Base-by-base conservation (phyloP, 2,113 vertebrate genomes). In the Dissostichus mawsoni region DNA sequence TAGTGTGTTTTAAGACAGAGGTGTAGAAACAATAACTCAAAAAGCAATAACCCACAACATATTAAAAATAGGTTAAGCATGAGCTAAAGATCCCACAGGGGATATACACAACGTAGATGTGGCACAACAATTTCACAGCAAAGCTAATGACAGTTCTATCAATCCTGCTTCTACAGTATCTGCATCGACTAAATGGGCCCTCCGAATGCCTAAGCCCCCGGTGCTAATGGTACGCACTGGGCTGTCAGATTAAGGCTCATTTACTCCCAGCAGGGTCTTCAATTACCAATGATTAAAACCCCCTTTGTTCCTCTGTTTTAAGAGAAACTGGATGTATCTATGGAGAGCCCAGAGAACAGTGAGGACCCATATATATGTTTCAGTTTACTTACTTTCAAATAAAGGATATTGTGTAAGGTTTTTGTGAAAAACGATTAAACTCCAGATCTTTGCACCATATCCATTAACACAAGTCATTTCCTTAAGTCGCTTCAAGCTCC, bases 191-290 rank as follows among this genome's bases (percentile, higher is more conserved):
- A 58, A 88, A 80, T 76, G 82, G 78, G 76, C 74, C 78, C 82
- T 82, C 80, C 73, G 53, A 80, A 88, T 74, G 78, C 72, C 62
- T 78, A 76, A 91, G 71, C 84, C 82, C 75, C 51, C 14, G 9
- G 81, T 78, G 82, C 85, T 90, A 92, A 93, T 91, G 87, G 85
- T 88, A 80, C 61, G 70, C 88, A 82, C 82, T 92, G 74, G 66
- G 77, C 89, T 91, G 91, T 92, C 93, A 91, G 92, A 92, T 93
- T 93, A 93, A 92, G 83, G 88, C 88, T 91, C 89, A 92, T 93
- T 93, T 91, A 82, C 84, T 91, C 92, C 69, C 94, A 94, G 91
- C 90, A 82, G 88, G 92, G 86, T 92, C 90, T 92, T 94, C 92
- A 94, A 92, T 93, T 93, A 93, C 81, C 87, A 83, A 69, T 90